Conservation (phyloP, 2,888 invertebrate genomes). For the Tetragnatha montana region DNA sequence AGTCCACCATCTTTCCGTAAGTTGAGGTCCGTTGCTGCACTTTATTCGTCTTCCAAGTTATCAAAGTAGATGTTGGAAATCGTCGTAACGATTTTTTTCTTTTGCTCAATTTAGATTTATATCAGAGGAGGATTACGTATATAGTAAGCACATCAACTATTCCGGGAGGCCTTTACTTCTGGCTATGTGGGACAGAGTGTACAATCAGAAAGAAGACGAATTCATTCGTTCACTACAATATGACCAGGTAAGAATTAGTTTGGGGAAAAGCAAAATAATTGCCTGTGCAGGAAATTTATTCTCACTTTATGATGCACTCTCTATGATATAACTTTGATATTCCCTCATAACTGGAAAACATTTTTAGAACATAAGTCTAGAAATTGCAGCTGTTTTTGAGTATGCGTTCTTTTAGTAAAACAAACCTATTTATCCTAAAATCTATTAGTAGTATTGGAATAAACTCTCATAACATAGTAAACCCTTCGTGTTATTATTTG, state of each 20-base stretch:
- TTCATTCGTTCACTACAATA: slow-evolving; percentile 53
- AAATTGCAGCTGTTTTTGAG: too few species aligned
- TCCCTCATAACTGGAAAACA: too few species aligned
- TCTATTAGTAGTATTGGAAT: too few species aligned
- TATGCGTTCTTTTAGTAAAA: too few species aligned
- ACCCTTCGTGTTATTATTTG: too few species aligned
- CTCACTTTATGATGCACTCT: too few species aligned
- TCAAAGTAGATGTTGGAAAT: background rate
- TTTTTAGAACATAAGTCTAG: too few species aligned
- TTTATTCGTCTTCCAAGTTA: background rate
- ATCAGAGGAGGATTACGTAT: slow-evolving; percentile 58
- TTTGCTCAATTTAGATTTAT: slow-evolving; percentile 22
- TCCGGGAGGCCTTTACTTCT: slow-evolving; percentile 42
- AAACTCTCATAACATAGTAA: too few species aligned
- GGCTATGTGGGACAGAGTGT: slow-evolving; percentile 64
- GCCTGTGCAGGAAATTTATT: too few species aligned
- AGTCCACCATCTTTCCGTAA: slow-evolving; percentile 67
- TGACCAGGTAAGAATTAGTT: slow-evolving; percentile 40
- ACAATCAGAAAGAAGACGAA: slow-evolving; percentile 58
- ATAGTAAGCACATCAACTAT: slow-evolving; percentile 56
- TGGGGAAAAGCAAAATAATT: too few species aligned
- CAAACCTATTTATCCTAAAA: too few species aligned
- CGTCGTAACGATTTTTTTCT: background rate
- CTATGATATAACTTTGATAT: too few species aligned
- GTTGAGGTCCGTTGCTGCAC: background rate